phyloP scores from a whole-genome alignment of 2,888 invertebrate species.

The Amphiduros pacificus region DNA sequence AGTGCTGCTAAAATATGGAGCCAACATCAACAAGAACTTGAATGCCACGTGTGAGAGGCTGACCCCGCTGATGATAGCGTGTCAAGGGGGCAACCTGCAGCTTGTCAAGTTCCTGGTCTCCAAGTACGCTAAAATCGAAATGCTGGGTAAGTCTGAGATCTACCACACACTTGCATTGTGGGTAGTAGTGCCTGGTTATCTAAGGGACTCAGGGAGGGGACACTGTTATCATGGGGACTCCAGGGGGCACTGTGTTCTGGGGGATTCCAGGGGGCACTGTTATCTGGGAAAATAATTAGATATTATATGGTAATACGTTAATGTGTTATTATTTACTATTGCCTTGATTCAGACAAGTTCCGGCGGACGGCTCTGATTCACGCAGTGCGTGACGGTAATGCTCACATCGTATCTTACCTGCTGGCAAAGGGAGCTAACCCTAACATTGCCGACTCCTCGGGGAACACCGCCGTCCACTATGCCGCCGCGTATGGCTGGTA shows the following conservation, averaged over 20 bases:
- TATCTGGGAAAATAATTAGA: no score
- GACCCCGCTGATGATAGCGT: slow-evolving; percentile 62
- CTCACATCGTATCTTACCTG: slow-evolving; percentile 61
- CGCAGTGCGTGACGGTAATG: slow-evolving; percentile 64
- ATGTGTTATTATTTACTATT: not conserved
- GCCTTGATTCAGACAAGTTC: slow-evolving; percentile 58
- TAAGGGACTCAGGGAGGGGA: no score
- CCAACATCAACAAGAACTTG: slow-evolving; percentile 57
- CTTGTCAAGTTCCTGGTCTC: slow-evolving; percentile 60
- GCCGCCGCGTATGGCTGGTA: slow-evolving; percentile 66
- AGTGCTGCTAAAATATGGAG: slow-evolving; percentile 56
- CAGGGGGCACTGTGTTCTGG: no score
- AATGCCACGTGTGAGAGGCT: slow-evolving; percentile 58
- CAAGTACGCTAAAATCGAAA: slow-evolving; percentile 59
- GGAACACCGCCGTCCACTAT: slow-evolving; percentile 64
- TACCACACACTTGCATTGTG: no score
- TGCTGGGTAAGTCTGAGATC: slow-evolving; percentile 54
- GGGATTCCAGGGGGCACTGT: no score
- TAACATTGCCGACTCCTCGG: slow-evolving; percentile 61
- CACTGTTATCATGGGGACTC: no score
- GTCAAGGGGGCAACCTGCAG: slow-evolving; percentile 58
- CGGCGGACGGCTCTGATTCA: slow-evolving; percentile 63
- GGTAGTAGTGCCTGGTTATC: no score
- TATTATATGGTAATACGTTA: no score
- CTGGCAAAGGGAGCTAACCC: slow-evolving; percentile 61